Base-by-base conservation (phyloP, 2,888 invertebrate genomes). In the Pimpla rufipes region DNA sequence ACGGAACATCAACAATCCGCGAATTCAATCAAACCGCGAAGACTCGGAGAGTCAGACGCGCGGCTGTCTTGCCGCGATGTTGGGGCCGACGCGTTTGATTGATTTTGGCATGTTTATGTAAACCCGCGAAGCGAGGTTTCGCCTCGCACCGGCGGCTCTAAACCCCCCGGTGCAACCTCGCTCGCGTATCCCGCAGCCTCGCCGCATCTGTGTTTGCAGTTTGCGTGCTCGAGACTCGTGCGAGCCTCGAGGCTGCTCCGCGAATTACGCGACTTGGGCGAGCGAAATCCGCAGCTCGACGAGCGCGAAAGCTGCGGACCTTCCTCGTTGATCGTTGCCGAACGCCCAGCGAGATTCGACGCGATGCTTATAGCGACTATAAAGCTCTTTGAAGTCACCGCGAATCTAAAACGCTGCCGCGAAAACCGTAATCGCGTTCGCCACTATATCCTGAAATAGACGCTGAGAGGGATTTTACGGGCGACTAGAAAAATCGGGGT, bases 21-120 rank as follows among this genome's bases (percentile, higher is more conserved):
- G 64, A n/a, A 23, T 45, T 40, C 40, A 50, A 67, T 64, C 23
- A 18, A 55, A 52, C 62, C 42, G 35, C 40, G 11, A 37, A 73
- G 16, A 81, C 13, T 21, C 18, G 21, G 21, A 66, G 45, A 66
- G 45, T 66, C 21, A 45, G 21, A 40, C 13, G 13, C 66, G 45
- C 42, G 3, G 23, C n/a, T 45, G 23, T 18, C 66, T 66, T 42
- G 59, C 50, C 5, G 29, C n/a, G 29, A 66, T 67, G 71, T 73
- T 77, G 35, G 13, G 23, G 23, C 66, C 35, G 18, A 47, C 47
- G 47, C 11, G 42, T 82, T 70, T 75, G 82, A 82, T 82, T 82
- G 79, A 82, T 79, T 82, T 75, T 64, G 64, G 70, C 75, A 82
- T 79, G 79, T 82, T 79, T 70, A 75, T 70, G 75, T 75, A 79